A percentile compares a stretch with the other conserved stretches of the same genome.
Evolutionary conservation across 2,888 invertebrate species (phyloP).

Genomic region (Apamea monoglypha): DNA sequence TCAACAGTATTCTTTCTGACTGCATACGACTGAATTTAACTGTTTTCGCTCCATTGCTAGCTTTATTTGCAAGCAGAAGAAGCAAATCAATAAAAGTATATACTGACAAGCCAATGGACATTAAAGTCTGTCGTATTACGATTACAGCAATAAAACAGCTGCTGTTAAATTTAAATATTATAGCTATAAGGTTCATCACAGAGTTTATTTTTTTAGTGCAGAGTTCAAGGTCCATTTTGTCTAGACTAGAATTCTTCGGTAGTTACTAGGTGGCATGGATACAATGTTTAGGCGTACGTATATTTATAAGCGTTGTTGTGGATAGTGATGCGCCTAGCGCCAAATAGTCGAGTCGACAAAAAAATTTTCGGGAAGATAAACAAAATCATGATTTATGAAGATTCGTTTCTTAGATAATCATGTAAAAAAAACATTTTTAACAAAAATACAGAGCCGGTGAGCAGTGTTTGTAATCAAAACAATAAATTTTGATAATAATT

Average conservation of each 20-base stretch:
- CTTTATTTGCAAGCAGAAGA: not conserved
- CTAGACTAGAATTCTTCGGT: slow-evolving; percentile 25
- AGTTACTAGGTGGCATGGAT: slow-evolving; percentile 32
- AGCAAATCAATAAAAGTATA: not conserved
- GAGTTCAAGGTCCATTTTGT: slow-evolving; percentile 8
- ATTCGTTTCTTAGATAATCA: not conserved
- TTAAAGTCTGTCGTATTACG: not conserved
- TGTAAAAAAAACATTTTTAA: not conserved
- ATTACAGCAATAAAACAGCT: not conserved
- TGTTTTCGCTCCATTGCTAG: not conserved
- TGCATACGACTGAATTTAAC: not conserved
- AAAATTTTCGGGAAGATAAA: not conserved
- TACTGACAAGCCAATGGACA: not conserved
- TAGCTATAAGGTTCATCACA: slow-evolving; percentile 8
- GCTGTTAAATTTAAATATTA: slow-evolving; percentile 34
- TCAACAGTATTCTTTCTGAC: not conserved
- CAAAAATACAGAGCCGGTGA: not conserved
- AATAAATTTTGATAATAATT: too few species aligned
- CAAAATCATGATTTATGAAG: not conserved
- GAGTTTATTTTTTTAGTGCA: slow-evolving; percentile 36
- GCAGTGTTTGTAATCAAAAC: not conserved
- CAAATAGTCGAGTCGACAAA: not conserved
- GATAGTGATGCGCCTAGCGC: slow-evolving; percentile 17
- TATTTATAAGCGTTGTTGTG: not conserved
- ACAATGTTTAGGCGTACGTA: slow-evolving; percentile 6